A percentile compares a stretch with the other conserved stretches of the same genome.
Conservation (phyloP, 2,797 vertebrate species). For the Novumbra hubbsi region DNA sequence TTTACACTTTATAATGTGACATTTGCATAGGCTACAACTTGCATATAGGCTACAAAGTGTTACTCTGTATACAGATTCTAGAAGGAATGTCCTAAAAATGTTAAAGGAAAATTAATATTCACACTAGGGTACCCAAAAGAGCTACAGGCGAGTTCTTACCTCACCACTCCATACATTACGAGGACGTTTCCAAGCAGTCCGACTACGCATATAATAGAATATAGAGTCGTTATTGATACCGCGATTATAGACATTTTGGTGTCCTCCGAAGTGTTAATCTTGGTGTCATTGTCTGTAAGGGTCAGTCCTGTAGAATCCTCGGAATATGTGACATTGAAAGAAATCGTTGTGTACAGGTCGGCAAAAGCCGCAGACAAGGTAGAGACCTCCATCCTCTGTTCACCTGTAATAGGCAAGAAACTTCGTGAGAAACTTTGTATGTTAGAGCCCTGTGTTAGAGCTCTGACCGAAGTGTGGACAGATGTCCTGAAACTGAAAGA, state of each 20-base stretch:
- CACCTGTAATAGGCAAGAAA: neutral
- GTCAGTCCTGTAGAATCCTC: slow-evolving; percentile 49
- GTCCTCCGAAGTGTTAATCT: slow-evolving; percentile 53
- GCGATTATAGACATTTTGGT: slow-evolving; percentile 74
- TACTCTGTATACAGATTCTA: too few species aligned
- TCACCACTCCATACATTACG: slow-evolving; percentile 94
- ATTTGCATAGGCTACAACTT: too few species aligned
- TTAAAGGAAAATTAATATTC: too few species aligned
- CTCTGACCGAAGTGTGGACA: neutral
- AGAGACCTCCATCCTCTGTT: slow-evolving; percentile 67
- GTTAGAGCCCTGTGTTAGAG: too few species aligned
- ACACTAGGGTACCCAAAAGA: too few species aligned
- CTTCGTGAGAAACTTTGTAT: too few species aligned
- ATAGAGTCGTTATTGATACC: slow-evolving; percentile 86
- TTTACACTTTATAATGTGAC: too few species aligned
- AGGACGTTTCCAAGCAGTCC: slow-evolving; percentile 92
- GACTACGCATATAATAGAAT: slow-evolving; percentile 88
- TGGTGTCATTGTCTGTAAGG: slow-evolving; percentile 58
- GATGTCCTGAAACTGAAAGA: neutral
- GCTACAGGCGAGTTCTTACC: slow-evolving; percentile 74
- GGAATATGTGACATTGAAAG: slow-evolving; percentile 64
- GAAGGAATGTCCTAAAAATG: too few species aligned
- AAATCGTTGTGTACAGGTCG: slow-evolving; percentile 55
- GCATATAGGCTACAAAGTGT: too few species aligned
- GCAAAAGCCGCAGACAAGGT: slow-evolving; percentile 57